Conservation (phyloP, 2,888 invertebrate species). For the Lysandra bellargus region DNA sequence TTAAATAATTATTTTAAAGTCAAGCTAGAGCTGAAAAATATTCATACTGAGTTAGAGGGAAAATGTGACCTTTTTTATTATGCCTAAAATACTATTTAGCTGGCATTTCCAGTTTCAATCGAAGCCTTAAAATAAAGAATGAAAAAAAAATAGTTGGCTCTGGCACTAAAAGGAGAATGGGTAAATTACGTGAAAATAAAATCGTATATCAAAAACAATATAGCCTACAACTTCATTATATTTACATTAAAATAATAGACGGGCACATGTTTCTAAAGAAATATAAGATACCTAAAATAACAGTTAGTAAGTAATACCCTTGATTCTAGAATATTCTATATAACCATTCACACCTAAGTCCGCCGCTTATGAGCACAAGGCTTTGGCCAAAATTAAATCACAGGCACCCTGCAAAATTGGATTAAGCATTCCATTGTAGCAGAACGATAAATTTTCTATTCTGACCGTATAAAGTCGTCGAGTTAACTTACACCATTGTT, state of each 20-base stretch:
- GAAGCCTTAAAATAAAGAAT: no score
- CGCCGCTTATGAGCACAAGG: constrained; percentile 36
- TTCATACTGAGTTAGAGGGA: neutral
- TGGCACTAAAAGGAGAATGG: no score
- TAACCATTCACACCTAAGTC: neutral
- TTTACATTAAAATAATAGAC: no score
- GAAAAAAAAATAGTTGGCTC: no score
- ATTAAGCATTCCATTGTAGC: constrained; percentile 67
- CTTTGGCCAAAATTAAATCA: constrained; percentile 57
- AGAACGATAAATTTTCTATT: constrained; percentile 69
- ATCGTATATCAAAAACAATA: no score
- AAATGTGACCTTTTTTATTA: neutral
- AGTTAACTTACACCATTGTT: constrained; percentile 53
- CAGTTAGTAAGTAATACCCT: neutral
- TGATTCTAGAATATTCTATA: constrained; percentile 1
- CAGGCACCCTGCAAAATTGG: constrained; percentile 56
- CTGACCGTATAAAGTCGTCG: constrained; percentile 54
- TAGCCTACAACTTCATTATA: no score
- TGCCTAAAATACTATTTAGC: no score
- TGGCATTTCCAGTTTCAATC: no score
- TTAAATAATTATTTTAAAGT: neutral
- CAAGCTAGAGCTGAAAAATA: no score
- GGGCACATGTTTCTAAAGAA: neutral
- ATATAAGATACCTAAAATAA: neutral
- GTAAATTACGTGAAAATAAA: no score